Evolutionary conservation across 1,140 invertebrate genomes (phyloP), one percentile per base, ranked within the genome.

Genomic region (Brachionus angularis): DNA sequence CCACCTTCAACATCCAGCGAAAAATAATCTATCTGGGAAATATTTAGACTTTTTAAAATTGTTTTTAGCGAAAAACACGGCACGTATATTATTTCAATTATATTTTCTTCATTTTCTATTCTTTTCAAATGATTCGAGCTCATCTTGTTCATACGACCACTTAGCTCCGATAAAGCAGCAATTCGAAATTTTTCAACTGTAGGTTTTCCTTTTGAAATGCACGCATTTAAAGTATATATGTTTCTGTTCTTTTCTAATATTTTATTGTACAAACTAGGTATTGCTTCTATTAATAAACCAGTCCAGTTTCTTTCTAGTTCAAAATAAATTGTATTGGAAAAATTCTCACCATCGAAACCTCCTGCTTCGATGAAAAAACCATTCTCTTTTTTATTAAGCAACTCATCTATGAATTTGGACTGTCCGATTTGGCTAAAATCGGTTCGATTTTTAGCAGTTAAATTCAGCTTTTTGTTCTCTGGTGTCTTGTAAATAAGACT

Each of bases 201-300:
- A 12, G 34, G 33, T 34, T 21, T 10, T 21, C 34, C 34, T 25
- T 34, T 34, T n/a, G 34, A 23, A 34, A 72, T 29, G 21, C 55
- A 72, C 1, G 61, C 71, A 49, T 67, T 62, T 12, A 72, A 46
- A 10, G 55, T 16, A 42, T 70, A 72, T 5, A 25, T 25, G 21
- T 67, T 25, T 44, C 71, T 23, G 14, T 34, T 44, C 25, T 83
- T 84, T 5, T 71, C 72, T 0, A 81, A 18, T 75, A 84, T 75
- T 39, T 80, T 75, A 2, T 74, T 74, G 75, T 83, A 84, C 67
- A 84, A 83, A 1, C 79, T 88, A 14, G 33, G 86, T 76, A 89
- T 87, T 0, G 88, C 87, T 61, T 89, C 85, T 10, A 89, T 85
- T 47, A 89, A 82, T 5, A 90, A 80, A 2, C 89, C 89, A 67